phyloP scores from a whole-genome alignment of 2,888 invertebrate species.

The Apodemia zela region DNA sequence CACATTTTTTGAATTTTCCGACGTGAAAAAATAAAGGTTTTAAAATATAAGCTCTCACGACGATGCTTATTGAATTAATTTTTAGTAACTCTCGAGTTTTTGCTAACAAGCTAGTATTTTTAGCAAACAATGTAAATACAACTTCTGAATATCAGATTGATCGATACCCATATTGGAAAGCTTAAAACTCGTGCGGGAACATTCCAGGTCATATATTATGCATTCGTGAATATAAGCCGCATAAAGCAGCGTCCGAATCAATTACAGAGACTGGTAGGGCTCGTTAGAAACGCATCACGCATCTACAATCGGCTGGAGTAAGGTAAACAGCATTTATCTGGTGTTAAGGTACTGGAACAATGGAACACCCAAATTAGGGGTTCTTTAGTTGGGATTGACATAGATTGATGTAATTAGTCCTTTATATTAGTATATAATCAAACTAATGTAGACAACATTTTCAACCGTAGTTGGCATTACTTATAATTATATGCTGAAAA shows the following conservation, averaged over 20 bases:
- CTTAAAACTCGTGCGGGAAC: constrained; percentile 39
- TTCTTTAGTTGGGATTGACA: constrained; percentile 40
- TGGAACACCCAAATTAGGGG: constrained; percentile 71
- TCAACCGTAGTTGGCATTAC: no score
- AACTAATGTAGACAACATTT: no score
- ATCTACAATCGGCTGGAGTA: constrained; percentile 71
- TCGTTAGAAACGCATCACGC: constrained; percentile 81
- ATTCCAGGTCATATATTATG: constrained; percentile 69
- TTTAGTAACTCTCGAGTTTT: constrained; percentile 12
- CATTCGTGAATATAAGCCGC: constrained; percentile 76
- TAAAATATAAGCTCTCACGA: background rate
- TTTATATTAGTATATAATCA: constrained; percentile 23
- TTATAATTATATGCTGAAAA: no score
- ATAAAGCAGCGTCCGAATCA: constrained; percentile 75
- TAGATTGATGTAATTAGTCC: constrained; percentile 33
- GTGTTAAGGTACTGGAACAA: constrained; percentile 71
- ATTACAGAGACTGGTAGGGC: constrained; percentile 62
- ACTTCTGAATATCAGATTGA: constrained; percentile 20
- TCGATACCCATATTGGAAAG: constrained; percentile 15
- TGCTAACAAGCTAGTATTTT: constrained; percentile 17
- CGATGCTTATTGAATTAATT: constrained; percentile 1
- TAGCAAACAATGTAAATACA: constrained; percentile 19
- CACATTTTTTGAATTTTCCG: no score
- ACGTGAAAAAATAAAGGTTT: no score
- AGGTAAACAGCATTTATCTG: constrained; percentile 71